Percentiles rank a stretch among this genome's conserved stretches.
These are phyloP conservation scores for Oxytorus armatus DNA, from an alignment of 2,888 invertebrate species.

Conservation along the genomic window DNA sequence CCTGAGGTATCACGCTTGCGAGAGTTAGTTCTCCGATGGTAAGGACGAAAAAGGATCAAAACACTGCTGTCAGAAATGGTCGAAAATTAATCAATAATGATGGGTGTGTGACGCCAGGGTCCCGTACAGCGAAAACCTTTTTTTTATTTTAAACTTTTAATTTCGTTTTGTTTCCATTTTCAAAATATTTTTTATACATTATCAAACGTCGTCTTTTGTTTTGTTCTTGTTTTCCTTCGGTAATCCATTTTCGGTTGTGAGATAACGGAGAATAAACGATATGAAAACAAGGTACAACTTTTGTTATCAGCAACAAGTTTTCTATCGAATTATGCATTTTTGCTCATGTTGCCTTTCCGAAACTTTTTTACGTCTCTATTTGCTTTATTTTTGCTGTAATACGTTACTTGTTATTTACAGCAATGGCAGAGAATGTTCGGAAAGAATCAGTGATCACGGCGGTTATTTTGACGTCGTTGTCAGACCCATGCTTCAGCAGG, in stretches of 20 bases:
- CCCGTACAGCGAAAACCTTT: conserved; percentile 17
- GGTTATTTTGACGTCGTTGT: conserved; percentile 85
- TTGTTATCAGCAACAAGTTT: not conserved
- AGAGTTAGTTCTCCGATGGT: conserved; percentile 5
- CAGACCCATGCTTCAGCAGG: conserved; percentile 85
- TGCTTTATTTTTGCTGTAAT: conserved; percentile 29
- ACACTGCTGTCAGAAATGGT: conserved; percentile 26
- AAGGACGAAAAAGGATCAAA: conserved; percentile 22
- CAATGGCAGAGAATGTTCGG: conserved; percentile 70
- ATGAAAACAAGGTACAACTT: conserved; percentile 59
- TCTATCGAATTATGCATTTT: not conserved
- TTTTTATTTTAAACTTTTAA: conserved; percentile 58
- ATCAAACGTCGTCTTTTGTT: conserved; percentile 12
- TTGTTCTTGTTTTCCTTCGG: conserved; percentile 2
- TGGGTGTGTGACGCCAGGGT: conserved; percentile 59
- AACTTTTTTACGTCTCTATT: not conserved
- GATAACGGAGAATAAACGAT: conserved; percentile 12
- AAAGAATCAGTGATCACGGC: conserved; percentile 77
- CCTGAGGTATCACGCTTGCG: no score
- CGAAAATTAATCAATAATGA: conserved; percentile 26
- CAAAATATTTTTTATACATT: conserved; percentile 19
- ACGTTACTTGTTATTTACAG: conserved; percentile 33
- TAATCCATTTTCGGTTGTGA: conserved; percentile 6
- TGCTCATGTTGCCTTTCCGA: not conserved
- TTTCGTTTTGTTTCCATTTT: conserved; percentile 19